Conservation (phyloP, 2,113 vertebrate genomes). For the Stictonetta naevosa region DNA sequence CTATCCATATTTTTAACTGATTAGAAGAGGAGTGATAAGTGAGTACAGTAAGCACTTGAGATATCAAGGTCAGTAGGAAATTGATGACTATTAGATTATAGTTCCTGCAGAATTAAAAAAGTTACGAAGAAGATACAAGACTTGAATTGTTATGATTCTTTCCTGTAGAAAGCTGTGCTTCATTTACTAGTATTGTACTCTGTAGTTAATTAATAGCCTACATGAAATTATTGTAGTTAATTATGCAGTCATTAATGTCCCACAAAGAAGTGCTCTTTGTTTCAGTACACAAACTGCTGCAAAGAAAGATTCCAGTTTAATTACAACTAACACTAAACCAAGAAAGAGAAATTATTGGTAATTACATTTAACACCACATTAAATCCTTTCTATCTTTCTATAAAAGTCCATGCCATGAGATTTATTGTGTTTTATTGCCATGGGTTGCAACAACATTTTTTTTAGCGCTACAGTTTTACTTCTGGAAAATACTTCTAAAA, state of each 20-base stretch:
- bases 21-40: background rate
- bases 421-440: background rate
- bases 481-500: background rate
- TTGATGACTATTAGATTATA: background rate
- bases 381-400: background rate
- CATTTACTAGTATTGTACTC: background rate
- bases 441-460: background rate
- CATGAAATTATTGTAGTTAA: slow-evolving; percentile 32
- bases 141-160: background rate
- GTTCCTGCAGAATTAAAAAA: background rate
- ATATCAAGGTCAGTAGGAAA: background rate
- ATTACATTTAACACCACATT: background rate
- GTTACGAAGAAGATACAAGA: background rate
- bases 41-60: background rate
- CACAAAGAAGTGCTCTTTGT: background rate
- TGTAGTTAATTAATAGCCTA: background rate
- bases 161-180: background rate
- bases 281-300: slow-evolving; percentile 30
- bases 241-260: slow-evolving; percentile 10
- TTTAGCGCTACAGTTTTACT: background rate
- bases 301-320: background rate
- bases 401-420: background rate
- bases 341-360: background rate
- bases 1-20: background rate
- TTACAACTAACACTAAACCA: background rate